phyloP scores from a whole-genome alignment of 2,888 invertebrate species.

The Keiferia lycopersicella region DNA sequence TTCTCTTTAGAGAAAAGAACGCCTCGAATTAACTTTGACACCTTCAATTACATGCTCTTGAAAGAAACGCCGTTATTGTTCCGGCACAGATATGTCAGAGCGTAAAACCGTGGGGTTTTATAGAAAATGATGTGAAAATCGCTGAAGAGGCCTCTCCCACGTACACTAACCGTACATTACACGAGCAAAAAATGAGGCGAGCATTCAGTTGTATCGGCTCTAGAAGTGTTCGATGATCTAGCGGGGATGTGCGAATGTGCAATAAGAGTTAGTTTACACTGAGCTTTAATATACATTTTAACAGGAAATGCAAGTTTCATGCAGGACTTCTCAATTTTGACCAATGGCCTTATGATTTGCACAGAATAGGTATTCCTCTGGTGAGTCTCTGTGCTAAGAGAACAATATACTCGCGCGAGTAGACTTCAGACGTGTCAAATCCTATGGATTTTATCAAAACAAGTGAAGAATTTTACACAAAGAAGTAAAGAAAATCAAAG shows the following conservation, averaged over 20 bases:
- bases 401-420: too few relatives aligned
- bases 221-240: constrained; percentile 45
- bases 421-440: too few relatives aligned
- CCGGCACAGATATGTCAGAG: constrained; percentile 34
- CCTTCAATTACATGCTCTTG: constrained; percentile 16
- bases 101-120: constrained; percentile 54
- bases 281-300: not conserved
- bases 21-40: constrained; percentile 14
- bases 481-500: too few relatives aligned
- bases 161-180: constrained; percentile 40
- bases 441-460: too few relatives aligned
- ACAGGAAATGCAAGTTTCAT: not conserved
- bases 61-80: constrained; percentile 26
- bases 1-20: not conserved
- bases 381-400: too few relatives aligned
- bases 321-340: too few relatives aligned
- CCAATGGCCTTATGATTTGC: too few relatives aligned
- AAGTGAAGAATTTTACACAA: too few relatives aligned
- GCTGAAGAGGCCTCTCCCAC: constrained; percentile 53
- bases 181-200: constrained; percentile 51
- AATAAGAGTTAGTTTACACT: not conserved
- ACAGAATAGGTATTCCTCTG: too few relatives aligned
- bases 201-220: constrained; percentile 58
- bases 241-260: constrained; percentile 19
- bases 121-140: constrained; percentile 65